phyloP scores from a whole-genome alignment of 2,113 vertebrate genomes.

The Sinocyclocheilus anophthalmus region DNA sequence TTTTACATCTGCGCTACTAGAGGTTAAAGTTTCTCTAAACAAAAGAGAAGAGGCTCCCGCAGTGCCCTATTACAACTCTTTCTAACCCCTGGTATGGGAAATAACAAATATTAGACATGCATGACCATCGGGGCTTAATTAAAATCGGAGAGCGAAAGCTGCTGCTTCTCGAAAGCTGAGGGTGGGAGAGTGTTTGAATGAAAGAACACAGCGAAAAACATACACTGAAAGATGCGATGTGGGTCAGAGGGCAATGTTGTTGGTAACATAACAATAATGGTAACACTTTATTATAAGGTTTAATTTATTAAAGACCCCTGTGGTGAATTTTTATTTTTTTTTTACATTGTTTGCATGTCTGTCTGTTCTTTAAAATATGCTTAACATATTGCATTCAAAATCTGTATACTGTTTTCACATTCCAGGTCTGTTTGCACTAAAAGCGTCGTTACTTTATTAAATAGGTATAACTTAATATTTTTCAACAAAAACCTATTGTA shows the following conservation, averaged over 20 bases:
- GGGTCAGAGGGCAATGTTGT: background rate
- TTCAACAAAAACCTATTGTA: no score
- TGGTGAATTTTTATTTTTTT: no score
- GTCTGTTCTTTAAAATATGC: no score
- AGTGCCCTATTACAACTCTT: constrained; percentile 57
- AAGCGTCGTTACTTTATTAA: no score
- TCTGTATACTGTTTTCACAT: no score
- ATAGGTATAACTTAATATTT: no score
- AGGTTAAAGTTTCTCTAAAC: constrained; percentile 59
- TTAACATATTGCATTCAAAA: no score
- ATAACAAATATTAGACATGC: constrained; percentile 46
- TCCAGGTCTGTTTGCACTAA: no score
- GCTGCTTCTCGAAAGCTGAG: background rate
- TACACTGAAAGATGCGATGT: background rate
- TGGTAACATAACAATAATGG: background rate
- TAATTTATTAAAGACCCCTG: background rate
- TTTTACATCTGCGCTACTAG: constrained; percentile 54
- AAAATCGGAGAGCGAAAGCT: constrained; percentile 35
- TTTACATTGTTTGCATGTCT: no score
- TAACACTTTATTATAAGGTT: background rate
- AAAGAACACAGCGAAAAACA: background rate
- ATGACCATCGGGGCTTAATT: constrained; percentile 48
- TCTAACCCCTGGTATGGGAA: constrained; percentile 40
- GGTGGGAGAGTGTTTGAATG: background rate
- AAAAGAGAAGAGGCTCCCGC: constrained; percentile 45